Evolutionary conservation across 23 tunicate species (phyloP).

Genomic region (Ciona savignyi): DNA sequence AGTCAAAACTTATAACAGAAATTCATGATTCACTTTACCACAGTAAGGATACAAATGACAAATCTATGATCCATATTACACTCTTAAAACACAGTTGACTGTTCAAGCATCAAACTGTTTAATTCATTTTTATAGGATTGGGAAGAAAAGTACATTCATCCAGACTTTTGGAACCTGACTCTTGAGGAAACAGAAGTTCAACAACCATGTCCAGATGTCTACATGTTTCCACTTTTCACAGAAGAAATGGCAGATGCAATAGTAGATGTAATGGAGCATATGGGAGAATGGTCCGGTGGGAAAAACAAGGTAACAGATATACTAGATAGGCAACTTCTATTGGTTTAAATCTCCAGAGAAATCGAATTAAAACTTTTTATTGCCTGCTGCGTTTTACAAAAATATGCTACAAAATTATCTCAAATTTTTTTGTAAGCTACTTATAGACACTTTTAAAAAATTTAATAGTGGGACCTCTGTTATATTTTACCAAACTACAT

Average conservation of each 20-base stretch:
- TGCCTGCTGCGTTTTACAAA: conserved; percentile 66
- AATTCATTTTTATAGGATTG: conserved; percentile 54
- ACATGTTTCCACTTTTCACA: conserved; percentile 79
- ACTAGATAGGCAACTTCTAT: no score
- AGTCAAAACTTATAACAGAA: background rate
- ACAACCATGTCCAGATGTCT: conserved; percentile 94
- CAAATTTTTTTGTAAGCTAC: no score
- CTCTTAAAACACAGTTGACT: no score
- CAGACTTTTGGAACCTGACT: conserved; percentile 68
- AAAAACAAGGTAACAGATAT: conserved; percentile 57
- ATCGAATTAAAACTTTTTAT: conserved; percentile 74
- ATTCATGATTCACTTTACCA: background rate
- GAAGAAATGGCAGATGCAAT: conserved; percentile 53
- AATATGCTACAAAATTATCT: conserved; percentile 41
- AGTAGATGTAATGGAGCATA: conserved; percentile 66
- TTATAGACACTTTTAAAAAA: no score
- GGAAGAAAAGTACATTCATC: conserved; percentile 89
- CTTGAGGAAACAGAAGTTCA: conserved; percentile 12
- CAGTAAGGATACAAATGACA: conserved; percentile 17
- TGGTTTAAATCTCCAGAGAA: no score
- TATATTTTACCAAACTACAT: no score
- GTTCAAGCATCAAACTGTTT: no score
- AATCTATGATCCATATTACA: no score
- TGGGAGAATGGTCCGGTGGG: conserved; percentile 83
- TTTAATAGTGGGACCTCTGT: no score